These are phyloP conservation scores for Acanthornis magna DNA, from an alignment of 2,797 vertebrate species.

Conservation along the genomic window DNA sequence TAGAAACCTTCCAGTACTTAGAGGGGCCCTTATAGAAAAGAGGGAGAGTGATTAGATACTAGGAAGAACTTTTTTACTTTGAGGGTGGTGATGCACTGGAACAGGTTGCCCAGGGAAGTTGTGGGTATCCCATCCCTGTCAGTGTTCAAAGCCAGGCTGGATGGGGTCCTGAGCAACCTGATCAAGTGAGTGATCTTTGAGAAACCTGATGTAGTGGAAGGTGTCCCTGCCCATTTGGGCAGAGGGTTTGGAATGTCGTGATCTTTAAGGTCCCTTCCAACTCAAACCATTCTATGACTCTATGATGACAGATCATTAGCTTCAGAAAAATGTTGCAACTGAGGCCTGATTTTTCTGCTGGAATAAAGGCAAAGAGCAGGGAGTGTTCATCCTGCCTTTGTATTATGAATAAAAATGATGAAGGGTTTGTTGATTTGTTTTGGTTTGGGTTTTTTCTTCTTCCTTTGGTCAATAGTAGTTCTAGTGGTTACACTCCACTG, in stretches of 20 bases:
- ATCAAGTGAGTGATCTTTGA: neutral
- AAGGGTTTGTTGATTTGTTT: neutral
- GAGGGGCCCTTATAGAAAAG: neutral
- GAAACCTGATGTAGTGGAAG: neutral
- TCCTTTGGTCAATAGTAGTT: neutral
- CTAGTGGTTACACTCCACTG: fast-evolving
- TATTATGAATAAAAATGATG: neutral
- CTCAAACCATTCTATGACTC: neutral
- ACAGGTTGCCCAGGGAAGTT: neutral
- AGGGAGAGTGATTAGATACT: fast-evolving
- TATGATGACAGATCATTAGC: neutral
- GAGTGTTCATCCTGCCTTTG: neutral
- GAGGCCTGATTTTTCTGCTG: neutral
- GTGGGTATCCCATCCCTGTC: neutral
- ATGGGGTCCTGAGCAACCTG: neutral
- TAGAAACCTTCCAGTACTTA: neutral
- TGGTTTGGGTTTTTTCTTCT: neutral
- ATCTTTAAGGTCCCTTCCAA: neutral
- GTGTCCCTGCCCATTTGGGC: neutral
- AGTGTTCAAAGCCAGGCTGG: neutral
- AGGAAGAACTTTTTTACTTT: neutral
- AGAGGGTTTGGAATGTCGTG: neutral
- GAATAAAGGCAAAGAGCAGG: neutral
- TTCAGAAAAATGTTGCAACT: neutral
- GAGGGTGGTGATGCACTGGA: neutral